phyloP scores from a whole-genome alignment of 2,888 invertebrate genomes.

The Xanthostigma xanthostigma region DNA sequence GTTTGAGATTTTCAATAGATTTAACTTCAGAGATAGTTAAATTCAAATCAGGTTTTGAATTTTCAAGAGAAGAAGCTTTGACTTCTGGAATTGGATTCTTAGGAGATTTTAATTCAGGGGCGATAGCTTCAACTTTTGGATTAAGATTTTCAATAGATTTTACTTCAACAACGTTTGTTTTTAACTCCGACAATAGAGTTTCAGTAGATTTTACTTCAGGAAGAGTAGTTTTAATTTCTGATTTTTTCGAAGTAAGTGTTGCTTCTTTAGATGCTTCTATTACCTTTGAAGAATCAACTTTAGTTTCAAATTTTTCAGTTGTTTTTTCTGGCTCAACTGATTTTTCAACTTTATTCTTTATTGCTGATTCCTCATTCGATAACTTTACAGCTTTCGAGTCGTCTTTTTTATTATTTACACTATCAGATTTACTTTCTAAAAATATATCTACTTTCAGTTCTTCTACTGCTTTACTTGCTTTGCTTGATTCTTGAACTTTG shows the following conservation, averaged over 20 bases:
- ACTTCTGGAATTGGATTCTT: conserved; percentile 3
- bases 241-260: background rate
- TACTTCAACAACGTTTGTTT: conserved; percentile 9
- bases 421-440: too few relatives aligned
- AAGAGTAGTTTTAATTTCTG: conserved; percentile 7
- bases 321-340: background rate
- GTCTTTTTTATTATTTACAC: too few relatives aligned
- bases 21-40: background rate
- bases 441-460: too few relatives aligned
- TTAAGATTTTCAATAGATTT: conserved; percentile 6
- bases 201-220: background rate
- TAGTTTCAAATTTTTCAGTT: conserved; percentile 3
- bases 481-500: too few relatives aligned
- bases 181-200: conserved; percentile 11
- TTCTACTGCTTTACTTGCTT: too few relatives aligned
- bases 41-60: conserved; percentile 5
- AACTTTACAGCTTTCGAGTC: too few relatives aligned
- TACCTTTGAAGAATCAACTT: conserved; percentile 3
- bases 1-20: background rate
- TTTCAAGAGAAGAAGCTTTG: conserved; percentile 2
- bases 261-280: background rate
- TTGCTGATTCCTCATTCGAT: too few relatives aligned
- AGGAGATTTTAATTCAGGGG: conserved; percentile 2
- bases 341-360: conserved; percentile 1
- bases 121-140: conserved; percentile 11